phyloP scores from a whole-genome alignment of 2,113 vertebrate genomes.

The Myrmophylax atrothorax region DNA sequence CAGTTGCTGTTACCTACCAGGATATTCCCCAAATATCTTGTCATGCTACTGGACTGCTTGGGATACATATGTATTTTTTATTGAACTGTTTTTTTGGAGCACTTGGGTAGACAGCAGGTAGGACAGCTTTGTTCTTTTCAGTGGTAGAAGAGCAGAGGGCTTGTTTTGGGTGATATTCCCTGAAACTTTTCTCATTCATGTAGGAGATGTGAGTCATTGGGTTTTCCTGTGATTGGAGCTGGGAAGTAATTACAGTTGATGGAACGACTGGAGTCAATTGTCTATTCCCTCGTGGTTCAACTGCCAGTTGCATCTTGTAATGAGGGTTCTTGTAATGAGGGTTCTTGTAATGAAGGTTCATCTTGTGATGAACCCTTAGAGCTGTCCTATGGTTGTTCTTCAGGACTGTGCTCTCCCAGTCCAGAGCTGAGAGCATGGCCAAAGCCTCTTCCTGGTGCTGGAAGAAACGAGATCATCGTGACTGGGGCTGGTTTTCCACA shows the following conservation, averaged over 20 bases:
- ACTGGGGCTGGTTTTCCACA: background rate
- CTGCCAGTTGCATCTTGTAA: background rate
- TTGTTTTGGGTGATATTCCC: background rate
- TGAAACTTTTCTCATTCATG: background rate
- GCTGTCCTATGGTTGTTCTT: background rate
- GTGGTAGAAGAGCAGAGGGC: background rate
- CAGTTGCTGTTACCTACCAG: background rate
- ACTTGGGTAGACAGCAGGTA: background rate
- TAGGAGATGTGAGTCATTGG: background rate
- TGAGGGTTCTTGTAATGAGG: too few relatives aligned
- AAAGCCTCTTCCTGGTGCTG: background rate
- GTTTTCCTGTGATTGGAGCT: background rate
- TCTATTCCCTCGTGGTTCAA: fast-evolving
- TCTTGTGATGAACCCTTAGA: background rate
- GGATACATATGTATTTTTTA: background rate
- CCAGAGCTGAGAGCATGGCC: background rate
- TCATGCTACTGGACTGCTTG: background rate
- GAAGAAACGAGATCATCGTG: background rate
- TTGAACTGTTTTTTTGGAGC: background rate
- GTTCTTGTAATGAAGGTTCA: too few relatives aligned
- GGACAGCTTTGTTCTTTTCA: background rate
- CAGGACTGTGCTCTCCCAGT: background rate
- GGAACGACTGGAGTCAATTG: fast-evolving
- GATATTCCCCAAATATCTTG: background rate
- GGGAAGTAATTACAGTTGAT: background rate